Evolutionary conservation across 2,113 vertebrate species (phyloP).

Genomic region (Sus scrofa): DNA sequence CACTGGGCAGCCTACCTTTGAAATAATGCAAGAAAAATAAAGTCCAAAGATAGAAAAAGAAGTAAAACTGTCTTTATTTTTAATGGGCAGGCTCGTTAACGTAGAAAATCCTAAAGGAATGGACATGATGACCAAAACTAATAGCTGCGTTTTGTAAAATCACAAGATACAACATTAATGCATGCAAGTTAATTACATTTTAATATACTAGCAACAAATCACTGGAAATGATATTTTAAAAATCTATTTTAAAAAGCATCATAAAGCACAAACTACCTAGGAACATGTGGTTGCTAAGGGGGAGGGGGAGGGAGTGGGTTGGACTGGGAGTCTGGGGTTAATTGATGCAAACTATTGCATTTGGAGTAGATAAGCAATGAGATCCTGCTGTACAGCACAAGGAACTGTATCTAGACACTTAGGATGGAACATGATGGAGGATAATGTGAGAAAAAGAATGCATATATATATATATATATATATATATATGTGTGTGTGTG

Average conservation of each 20-base stretch:
- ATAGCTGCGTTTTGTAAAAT: background rate
- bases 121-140: background rate
- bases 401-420: too few relatives aligned
- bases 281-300: background rate
- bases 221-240: background rate
- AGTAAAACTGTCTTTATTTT: background rate
- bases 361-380: too few relatives aligned
- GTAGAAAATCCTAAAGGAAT: conserved; percentile 11
- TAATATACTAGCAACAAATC: background rate
- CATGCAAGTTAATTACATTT: background rate
- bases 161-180: background rate
- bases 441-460: too few relatives aligned
- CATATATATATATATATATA: too few relatives aligned
- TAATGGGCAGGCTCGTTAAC: background rate
- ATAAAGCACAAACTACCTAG: background rate
- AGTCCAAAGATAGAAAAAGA: conserved; percentile 15
- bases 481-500: too few relatives aligned
- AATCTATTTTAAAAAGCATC: background rate
- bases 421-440: too few relatives aligned
- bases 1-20: background rate
- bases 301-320: too few relatives aligned
- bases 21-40: conserved; percentile 47
- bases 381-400: too few relatives aligned
- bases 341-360: too few relatives aligned
- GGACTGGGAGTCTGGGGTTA: too few relatives aligned